Percentiles rank a stretch among this genome's conserved stretches.
Conservation (phyloP, 2,888 invertebrate species). For the Masnerella sp. region DNA sequence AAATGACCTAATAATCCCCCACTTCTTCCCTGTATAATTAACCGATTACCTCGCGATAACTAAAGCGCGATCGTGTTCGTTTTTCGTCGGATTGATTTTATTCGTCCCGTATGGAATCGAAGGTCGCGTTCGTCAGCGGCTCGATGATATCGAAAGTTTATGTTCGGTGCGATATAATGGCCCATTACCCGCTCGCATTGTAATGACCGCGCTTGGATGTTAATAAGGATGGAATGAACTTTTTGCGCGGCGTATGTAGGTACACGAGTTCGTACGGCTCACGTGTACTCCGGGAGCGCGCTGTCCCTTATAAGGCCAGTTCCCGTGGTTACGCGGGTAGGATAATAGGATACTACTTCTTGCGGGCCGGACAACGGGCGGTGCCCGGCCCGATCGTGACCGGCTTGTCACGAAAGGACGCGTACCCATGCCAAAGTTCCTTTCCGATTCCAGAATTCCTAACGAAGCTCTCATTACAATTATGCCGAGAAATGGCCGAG, state of each 20-base stretch:
- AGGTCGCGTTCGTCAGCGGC: slow-evolving; percentile 47
- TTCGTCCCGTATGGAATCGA: too few species aligned
- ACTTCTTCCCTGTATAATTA: too few species aligned
- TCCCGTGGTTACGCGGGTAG: slow-evolving; percentile 68
- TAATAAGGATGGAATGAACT: slow-evolving; percentile 68
- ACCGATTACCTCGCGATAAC: too few species aligned
- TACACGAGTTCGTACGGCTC: slow-evolving; percentile 46
- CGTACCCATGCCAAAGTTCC: slow-evolving; percentile 58
- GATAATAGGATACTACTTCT: slow-evolving; percentile 71
- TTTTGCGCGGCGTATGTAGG: slow-evolving; percentile 62
- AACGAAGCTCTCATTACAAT: slow-evolving; percentile 55
- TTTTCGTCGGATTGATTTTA: too few species aligned
- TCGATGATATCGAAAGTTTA: slow-evolving; percentile 69
- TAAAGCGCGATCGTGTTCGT: too few species aligned
- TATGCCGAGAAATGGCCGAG: slow-evolving; percentile 20
- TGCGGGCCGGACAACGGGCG: slow-evolving; percentile 68
- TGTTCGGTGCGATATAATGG: slow-evolving; percentile 66
- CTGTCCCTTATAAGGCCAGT: slow-evolving; percentile 70
- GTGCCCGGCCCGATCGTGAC: slow-evolving; percentile 70
- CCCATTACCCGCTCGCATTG: slow-evolving; percentile 70
- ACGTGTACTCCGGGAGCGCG: slow-evolving; percentile 19
- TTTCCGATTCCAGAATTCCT: slow-evolving; percentile 41
- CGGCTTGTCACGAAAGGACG: slow-evolving; percentile 67
- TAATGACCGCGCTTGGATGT: slow-evolving; percentile 69
- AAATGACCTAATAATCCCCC: too few species aligned